These are phyloP conservation scores for Masticophis lateralis DNA, from an alignment of 2,797 vertebrate species.

Conservation along the genomic window DNA sequence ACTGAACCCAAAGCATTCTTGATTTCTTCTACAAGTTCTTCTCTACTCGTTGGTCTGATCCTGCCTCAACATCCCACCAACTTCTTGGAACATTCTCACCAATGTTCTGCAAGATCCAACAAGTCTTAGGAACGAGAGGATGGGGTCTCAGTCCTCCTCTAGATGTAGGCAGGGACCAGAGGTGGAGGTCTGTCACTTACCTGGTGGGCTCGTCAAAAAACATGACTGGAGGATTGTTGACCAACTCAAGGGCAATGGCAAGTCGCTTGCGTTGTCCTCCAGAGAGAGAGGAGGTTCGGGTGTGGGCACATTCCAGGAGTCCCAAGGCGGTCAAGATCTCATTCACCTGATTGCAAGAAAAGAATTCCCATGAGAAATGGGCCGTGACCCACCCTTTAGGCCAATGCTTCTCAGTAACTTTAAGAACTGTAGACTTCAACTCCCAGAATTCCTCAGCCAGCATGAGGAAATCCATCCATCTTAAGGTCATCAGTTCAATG, in stretches of 20 bases:
- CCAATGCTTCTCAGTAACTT: neutral
- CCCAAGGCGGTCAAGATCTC: slow-evolving; percentile 97
- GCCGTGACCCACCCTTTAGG: neutral
- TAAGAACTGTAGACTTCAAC: neutral
- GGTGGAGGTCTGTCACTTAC: slow-evolving; percentile 59
- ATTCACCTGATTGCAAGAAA: slow-evolving; percentile 77
- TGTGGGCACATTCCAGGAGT: slow-evolving; percentile 89
- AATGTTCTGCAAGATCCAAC: neutral
- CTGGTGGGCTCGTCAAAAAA: slow-evolving; percentile 99
- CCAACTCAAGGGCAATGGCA: slow-evolving; percentile 94
- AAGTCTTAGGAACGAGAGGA: no score
- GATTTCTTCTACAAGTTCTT: no score
- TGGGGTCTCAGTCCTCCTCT: neutral
- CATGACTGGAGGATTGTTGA: slow-evolving; percentile 98
- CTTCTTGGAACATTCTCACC: no score
- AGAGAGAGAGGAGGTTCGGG: slow-evolving; percentile 87
- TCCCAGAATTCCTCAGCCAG: neutral
- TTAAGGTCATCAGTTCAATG: neutral
- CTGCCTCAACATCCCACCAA: neutral
- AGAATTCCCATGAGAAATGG: neutral
- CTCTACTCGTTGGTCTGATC: neutral
- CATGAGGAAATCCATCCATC: neutral
- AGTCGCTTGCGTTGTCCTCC: slow-evolving; percentile 95
- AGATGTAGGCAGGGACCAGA: no score
- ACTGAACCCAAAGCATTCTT: neutral